Base-by-base conservation (phyloP, 53 echinoderm and acorn worm species). In the Luidia sarsii region DNA sequence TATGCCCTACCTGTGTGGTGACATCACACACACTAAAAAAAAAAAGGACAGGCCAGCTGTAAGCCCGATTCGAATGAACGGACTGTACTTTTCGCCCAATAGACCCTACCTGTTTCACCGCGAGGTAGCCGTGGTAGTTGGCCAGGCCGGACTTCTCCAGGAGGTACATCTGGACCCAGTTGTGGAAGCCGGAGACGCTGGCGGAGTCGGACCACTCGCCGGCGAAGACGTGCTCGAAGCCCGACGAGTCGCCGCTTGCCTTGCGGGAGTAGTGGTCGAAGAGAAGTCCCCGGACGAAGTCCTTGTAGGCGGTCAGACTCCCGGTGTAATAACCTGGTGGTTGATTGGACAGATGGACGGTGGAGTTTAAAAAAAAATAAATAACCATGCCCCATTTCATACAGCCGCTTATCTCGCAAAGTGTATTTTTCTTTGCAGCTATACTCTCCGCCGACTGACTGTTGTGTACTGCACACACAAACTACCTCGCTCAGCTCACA, bases 191-290 rank as follows among this genome's bases (percentile, higher is more conserved):
- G 22, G 79, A 82, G 18, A 94, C 88, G n/a, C 79, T 64, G 7
- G 57, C 71, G 45, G 83, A 83, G 37, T 65, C 48, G 24, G 88
- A 89, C 53, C 82, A 86, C 74, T 94, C 94, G 32, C 94, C 94
- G 2, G 89, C 81, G 64, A 94, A 94, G 23, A 73, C 82, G 71
- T 94, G 94, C 56, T 94, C 94, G 50, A 94, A 94, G 10, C 88
- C 94, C 32, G 91, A 91, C 34, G 91, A 80, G 61, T 94, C 94
- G 24, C 55, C 34, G 7, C 66, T 67, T 5, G 46, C 72, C 24
- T 72, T 83, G 15, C 91, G 65, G 50, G 80, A 46, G 62, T 94
- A 94, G n/a, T 69, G 65, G 2, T 29, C 70, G 64, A 94, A 94
- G 27, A 79, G 33, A 21, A 79, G 64, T 36, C 72, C 72, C 50